phyloP scores from a whole-genome alignment of 2,113 vertebrate species.

The Condylura cristata region DNA sequence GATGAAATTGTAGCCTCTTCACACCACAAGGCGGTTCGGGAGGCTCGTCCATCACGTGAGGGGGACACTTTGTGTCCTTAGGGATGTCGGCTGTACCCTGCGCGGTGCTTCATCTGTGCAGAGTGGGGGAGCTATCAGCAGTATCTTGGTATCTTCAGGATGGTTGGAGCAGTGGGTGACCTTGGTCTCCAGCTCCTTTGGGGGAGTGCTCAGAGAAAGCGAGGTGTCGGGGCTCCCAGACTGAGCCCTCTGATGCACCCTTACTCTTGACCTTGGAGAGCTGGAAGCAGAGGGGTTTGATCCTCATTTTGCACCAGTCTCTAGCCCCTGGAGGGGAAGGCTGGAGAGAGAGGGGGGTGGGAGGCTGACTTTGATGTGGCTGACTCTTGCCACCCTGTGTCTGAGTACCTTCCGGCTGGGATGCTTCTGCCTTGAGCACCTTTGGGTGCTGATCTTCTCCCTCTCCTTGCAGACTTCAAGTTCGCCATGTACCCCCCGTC shows the following conservation, averaged over 20 bases:
- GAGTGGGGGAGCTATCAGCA: neutral
- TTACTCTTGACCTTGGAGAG: neutral
- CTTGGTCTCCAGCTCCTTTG: neutral
- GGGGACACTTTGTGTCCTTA: rapidly evolving
- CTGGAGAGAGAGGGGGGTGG: too few relatives aligned
- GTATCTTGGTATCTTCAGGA: rapidly evolving
- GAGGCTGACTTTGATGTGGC: rapidly evolving
- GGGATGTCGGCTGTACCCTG: rapidly evolving
- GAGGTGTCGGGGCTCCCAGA: neutral
- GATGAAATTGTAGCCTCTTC: neutral
- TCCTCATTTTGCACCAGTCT: neutral
- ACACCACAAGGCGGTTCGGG: neutral
- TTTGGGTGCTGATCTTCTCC: neutral
- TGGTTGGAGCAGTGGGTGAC: neutral
- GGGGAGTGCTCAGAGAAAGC: neutral
- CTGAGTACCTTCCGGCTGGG: neutral
- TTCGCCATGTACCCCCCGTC: conserved; percentile 97
- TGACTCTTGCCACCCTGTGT: rapidly evolving
- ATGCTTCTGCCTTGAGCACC: neutral
- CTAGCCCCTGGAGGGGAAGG: too few relatives aligned
- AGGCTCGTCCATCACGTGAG: too few relatives aligned
- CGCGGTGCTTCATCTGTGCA: rapidly evolving
- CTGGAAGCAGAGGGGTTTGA: neutral
- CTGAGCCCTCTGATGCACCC: neutral
- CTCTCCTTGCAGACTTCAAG: conserved; percentile 91